Base-by-base conservation (phyloP, 2,113 vertebrate genomes). In the Anolis carolinensis region DNA sequence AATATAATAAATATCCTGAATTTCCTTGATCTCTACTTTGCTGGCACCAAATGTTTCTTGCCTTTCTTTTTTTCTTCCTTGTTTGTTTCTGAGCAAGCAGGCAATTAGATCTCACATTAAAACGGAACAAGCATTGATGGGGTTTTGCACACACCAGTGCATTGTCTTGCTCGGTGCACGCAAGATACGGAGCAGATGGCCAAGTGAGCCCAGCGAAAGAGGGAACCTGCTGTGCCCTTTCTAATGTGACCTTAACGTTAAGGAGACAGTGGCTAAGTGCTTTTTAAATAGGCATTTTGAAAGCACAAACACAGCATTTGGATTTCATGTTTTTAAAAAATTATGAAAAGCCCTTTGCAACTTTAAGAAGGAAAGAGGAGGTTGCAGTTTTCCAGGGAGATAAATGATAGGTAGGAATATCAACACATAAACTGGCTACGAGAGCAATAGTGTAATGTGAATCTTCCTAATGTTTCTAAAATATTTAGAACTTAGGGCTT, bases 201-300 rank as follows among this genome's bases (percentile, higher is more conserved):
- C 91, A 75, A 55, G 79, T 81, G 87, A 93, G 72, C 44, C 68
- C 85, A 63, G 90, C 74, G 91, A 48, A 86, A 91, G 87, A 78
- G 48, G 25, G 13, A 62, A 77, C 91, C 89, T 88, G 85, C 89
- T 93, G 92, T 79, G 91, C n/a, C n/a, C 84, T 93, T 85, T 89
- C 82, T 92, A 65, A 9, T 92, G 44, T 85, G 90, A 92, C 86
- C 88, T 92, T 89, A 89, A 87, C 86, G 7, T 77, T 86, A 88
- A 77, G 83, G 50, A 88, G 70, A 86, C 1, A 34, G 87, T 91
- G 85, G 92, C 65, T 18, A 21, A 84, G 34, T 62, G 76, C 50
- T 79, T 79, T 82, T n/a, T 70, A 78, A 68, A 70, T 50, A 21
- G 48, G 65, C 32, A 55, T 68, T 34, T 78, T 34, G 27, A 59